Evolutionary conservation across 2,113 vertebrate genomes (phyloP).

Genomic region (Diadophis punctatus): DNA sequence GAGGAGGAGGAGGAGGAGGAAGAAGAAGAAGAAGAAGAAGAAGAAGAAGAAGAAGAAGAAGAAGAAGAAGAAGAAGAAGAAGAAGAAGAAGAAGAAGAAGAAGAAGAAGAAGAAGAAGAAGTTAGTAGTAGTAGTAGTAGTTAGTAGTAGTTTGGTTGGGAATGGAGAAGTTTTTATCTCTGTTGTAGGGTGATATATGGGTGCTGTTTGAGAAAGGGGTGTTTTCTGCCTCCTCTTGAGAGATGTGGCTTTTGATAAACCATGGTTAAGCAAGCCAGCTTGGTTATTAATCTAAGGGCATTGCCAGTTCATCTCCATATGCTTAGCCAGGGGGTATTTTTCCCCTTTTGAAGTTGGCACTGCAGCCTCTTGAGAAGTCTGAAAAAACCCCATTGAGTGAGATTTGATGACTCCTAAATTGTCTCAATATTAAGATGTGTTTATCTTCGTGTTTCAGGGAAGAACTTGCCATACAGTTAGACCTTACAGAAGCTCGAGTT

Average conservation of each 20-base stretch:
- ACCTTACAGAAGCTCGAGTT: constrained; percentile 70
- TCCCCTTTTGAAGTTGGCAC: background rate
- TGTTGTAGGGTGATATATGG: no score
- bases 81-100: no score
- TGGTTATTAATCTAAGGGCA: background rate
- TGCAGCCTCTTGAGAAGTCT: background rate
- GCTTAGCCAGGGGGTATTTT: background rate
- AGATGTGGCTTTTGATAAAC: background rate
- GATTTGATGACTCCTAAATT: background rate
- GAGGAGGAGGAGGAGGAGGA: no score
- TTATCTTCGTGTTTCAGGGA: constrained; percentile 56
- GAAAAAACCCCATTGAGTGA: background rate
- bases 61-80: no score
- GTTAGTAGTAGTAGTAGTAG: no score
- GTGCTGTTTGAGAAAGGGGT: background rate
- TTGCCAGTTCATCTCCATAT: background rate
- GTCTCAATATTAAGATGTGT: background rate
- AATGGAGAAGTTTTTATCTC: background rate
- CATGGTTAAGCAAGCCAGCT: background rate
- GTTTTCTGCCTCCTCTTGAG: background rate
- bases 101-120: no score
- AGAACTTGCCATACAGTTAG: constrained; percentile 67
- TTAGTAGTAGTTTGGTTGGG: background rate
- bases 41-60: no score
- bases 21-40: no score